Evolutionary conservation across 2,113 vertebrate species (phyloP).

Genomic region (Arvicanthis niloticus): DNA sequence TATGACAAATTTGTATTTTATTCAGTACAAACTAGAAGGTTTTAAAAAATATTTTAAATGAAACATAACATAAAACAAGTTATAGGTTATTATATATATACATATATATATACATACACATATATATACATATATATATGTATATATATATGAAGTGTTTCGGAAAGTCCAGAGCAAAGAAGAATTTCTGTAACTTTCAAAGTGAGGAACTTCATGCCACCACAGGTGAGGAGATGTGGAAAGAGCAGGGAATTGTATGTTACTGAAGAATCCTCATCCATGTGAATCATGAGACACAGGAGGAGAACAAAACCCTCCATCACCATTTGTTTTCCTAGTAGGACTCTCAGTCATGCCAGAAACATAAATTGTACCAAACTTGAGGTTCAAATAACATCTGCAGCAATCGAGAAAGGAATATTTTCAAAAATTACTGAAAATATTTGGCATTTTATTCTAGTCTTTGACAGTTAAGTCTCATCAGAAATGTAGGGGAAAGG

Average conservation of each 20-base stretch:
- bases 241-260: neutral
- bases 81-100: neutral
- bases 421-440: neutral
- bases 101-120: neutral
- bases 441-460: neutral
- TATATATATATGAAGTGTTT: neutral
- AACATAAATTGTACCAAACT: neutral
- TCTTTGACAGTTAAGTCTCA: neutral
- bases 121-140: too few relatives aligned
- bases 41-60: neutral
- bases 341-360: neutral
- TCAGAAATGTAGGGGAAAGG: neutral
- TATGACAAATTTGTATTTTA: neutral
- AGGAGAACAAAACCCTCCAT: neutral
- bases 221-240: neutral
- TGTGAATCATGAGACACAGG: neutral
- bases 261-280: neutral
- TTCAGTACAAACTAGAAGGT: neutral
- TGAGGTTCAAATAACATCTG: neutral
- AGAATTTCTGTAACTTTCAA: neutral
- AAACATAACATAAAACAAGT: neutral
- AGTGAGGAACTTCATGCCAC: neutral
- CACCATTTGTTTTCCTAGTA: neutral
- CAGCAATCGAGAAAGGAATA: neutral
- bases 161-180: neutral